These are phyloP conservation scores for Limnephilus auricula DNA, from an alignment of 2,888 invertebrate species.

Conservation along the genomic window DNA sequence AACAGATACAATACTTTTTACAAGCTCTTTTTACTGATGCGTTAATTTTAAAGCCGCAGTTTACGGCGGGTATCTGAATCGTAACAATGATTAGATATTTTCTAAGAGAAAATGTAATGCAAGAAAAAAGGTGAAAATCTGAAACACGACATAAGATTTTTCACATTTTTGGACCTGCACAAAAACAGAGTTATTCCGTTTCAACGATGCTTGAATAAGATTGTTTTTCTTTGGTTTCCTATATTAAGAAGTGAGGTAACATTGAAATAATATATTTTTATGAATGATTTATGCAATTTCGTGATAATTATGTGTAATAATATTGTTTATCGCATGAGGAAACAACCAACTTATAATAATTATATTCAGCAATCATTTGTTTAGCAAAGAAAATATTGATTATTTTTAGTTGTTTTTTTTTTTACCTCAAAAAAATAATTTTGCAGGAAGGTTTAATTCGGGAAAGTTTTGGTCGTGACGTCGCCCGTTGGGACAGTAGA, in stretches of 20 bases:
- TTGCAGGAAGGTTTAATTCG: too few species aligned
- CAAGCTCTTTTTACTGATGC: neutral
- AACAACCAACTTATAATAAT: neutral
- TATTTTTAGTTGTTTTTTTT: neutral
- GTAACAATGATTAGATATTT: constrained; percentile 7
- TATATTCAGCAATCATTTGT: neutral
- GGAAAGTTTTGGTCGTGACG: too few species aligned
- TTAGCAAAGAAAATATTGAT: neutral
- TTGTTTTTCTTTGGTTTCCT: neutral
- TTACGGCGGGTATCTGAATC: neutral
- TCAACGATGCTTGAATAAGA: neutral
- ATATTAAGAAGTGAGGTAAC: neutral
- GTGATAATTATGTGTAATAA: neutral
- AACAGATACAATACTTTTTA: neutral
- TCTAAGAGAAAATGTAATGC: constrained; percentile 17
- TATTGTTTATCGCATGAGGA: neutral
- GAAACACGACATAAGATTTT: constrained; percentile 5
- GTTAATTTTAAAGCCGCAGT: neutral
- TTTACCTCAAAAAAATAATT: neutral
- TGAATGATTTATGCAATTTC: neutral
- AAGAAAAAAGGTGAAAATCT: constrained; percentile 19
- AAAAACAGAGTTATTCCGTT: neutral
- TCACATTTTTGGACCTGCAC: neutral
- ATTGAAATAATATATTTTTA: neutral
- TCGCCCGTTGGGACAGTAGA: too few species aligned